phyloP scores from a whole-genome alignment of 2,797 vertebrate genomes.

The Anguilla obscura region DNA sequence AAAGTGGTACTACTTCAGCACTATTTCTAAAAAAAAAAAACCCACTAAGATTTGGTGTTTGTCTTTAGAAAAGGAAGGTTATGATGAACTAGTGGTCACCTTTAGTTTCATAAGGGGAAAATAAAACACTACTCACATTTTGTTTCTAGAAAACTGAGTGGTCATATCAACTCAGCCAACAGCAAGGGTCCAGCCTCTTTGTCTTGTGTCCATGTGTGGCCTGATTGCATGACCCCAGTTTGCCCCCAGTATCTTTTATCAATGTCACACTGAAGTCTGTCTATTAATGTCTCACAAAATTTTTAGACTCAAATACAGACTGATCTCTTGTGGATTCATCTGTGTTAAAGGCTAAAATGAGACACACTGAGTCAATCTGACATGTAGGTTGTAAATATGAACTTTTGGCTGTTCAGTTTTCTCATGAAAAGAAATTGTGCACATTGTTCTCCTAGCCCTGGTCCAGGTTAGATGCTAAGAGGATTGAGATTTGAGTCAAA shows the following conservation, averaged over 20 bases:
- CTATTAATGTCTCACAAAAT: not conserved
- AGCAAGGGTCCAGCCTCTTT: not conserved
- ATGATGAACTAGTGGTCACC: not conserved
- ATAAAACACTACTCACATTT: not conserved
- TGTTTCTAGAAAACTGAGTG: not conserved
- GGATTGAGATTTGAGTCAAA: not conserved
- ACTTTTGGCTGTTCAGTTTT: not conserved
- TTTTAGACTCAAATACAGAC: not conserved
- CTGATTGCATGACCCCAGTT: not conserved
- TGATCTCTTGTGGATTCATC: not conserved
- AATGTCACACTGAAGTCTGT: not conserved
- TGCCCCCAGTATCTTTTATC: not conserved
- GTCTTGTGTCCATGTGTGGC: not conserved
- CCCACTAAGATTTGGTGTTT: constrained; percentile 2
- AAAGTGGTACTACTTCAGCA: not conserved
- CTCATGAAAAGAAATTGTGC: not conserved
- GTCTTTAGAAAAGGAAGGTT: constrained; percentile 12
- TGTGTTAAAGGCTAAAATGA: not conserved
- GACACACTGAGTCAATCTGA: not conserved
- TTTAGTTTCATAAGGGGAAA: not conserved
- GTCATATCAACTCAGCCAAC: not conserved
- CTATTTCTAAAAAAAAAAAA: not conserved
- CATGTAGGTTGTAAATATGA: not conserved
- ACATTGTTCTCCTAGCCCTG: not conserved
- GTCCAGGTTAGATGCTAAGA: not conserved